These are phyloP conservation scores for Bombus turneri DNA, from an alignment of 1,140 invertebrate species.

Conservation along the genomic window DNA sequence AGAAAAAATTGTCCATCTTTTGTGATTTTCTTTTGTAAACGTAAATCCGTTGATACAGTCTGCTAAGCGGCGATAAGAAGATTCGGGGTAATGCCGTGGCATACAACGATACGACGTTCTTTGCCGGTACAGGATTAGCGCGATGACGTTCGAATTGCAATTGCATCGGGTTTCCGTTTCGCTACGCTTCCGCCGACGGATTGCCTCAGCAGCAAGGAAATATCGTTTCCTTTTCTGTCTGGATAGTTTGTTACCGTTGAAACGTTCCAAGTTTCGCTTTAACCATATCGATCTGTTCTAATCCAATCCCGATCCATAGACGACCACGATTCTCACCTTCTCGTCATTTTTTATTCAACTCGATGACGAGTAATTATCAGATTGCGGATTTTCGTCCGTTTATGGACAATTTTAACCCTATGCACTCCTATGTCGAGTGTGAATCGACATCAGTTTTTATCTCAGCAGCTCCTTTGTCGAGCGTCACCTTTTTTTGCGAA, in stretches of 20 bases:
- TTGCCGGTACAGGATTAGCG: not conserved
- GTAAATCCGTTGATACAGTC: too few species aligned
- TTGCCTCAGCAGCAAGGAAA: slow-evolving; percentile 52
- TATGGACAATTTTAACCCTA: too few species aligned
- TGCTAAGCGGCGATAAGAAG: not conserved
- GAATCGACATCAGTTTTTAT: too few species aligned
- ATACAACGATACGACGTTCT: not conserved
- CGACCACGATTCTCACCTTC: not conserved
- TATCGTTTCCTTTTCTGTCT: slow-evolving; percentile 56
- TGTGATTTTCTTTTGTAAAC: too few species aligned
- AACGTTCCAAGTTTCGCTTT: slow-evolving; percentile 29
- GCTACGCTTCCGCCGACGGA: slow-evolving; percentile 31
- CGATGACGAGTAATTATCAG: not conserved
- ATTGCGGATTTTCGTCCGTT: too few species aligned
- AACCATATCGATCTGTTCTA: slow-evolving; percentile 53
- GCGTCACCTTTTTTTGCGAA: accelerated
- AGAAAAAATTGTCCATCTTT: too few species aligned
- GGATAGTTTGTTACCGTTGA: slow-evolving; percentile 25
- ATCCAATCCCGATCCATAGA: not conserved
- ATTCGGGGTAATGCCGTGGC: too few species aligned
- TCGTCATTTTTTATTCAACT: not conserved
- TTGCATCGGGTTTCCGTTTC: slow-evolving; percentile 38
- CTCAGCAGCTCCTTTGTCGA: too few species aligned
- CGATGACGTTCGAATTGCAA: slow-evolving; percentile 22
- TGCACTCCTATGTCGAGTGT: too few species aligned